Evolutionary conservation across 2,113 vertebrate genomes (phyloP).

Genomic region (Oryzias curvinotus): DNA sequence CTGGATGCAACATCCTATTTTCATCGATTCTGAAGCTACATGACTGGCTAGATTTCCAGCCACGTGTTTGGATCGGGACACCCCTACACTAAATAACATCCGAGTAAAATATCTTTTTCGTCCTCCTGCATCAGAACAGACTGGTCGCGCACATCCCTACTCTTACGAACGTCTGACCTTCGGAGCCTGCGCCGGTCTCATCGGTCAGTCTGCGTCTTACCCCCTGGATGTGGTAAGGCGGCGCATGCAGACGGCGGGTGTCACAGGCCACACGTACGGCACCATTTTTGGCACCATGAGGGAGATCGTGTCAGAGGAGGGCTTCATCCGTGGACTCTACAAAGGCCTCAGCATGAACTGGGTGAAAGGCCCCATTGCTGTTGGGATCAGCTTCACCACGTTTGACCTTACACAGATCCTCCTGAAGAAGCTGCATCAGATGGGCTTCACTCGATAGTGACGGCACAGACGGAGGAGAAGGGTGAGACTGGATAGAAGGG

Average conservation of each 20-base stretch:
- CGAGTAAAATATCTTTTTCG: neutral
- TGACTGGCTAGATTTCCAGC: too few species aligned
- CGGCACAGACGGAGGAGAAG: neutral
- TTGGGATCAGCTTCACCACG: slow-evolving; percentile 98
- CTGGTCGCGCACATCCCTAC: slow-evolving; percentile 83
- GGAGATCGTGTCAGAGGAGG: slow-evolving; percentile 87
- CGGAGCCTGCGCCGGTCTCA: slow-evolving; percentile 91
- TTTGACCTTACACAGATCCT: slow-evolving; percentile 96
- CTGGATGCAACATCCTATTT: too few species aligned
- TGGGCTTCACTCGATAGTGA: slow-evolving; percentile 63
- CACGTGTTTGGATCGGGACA: too few species aligned
- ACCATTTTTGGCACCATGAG: slow-evolving; percentile 86
- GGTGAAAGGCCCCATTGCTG: slow-evolving; percentile 96
- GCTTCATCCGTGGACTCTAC: slow-evolving; percentile 87
- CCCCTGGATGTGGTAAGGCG: slow-evolving; percentile 96
- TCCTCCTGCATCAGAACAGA: slow-evolving; percentile 78
- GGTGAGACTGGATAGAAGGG: neutral
- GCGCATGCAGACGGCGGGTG: slow-evolving; percentile 95
- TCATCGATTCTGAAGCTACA: too few species aligned
- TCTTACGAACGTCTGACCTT: slow-evolving; percentile 88
- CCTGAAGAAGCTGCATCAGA: slow-evolving; percentile 81
- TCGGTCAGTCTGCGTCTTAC: slow-evolving; percentile 94
- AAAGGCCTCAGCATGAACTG: slow-evolving; percentile 99
- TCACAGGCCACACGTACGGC: slow-evolving; percentile 85
- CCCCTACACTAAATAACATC: neutral